Percentiles rank a stretch among this genome's conserved stretches.
Evolutionary conservation across 2,888 invertebrate genomes (phyloP).

Genomic region (Deilephila porcellus): DNA sequence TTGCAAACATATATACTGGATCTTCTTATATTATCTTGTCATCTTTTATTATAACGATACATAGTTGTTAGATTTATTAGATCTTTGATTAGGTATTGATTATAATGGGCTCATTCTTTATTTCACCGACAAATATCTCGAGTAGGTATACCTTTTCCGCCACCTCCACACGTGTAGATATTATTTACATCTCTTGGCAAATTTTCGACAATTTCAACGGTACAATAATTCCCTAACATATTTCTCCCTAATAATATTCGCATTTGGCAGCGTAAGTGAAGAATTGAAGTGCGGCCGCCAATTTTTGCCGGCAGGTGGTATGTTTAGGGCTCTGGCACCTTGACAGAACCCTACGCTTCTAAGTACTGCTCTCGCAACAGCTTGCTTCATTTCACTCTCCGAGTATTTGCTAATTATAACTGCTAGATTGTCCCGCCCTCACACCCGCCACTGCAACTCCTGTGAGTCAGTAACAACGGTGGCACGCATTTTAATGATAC

Average conservation of each 20-base stretch:
- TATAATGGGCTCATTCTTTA: too few relatives aligned
- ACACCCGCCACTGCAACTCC: too few relatives aligned
- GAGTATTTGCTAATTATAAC: constrained; percentile 21
- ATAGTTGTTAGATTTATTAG: too few relatives aligned
- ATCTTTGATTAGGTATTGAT: too few relatives aligned
- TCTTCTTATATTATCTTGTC: too few relatives aligned
- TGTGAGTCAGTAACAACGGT: too few relatives aligned
- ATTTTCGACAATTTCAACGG: background rate
- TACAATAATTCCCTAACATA: background rate
- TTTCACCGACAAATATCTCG: too few relatives aligned
- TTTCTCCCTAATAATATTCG: constrained; percentile 4
- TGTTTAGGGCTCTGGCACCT: constrained; percentile 38
- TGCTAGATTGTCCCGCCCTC: too few relatives aligned
- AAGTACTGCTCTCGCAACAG: constrained; percentile 18
- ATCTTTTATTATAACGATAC: too few relatives aligned
- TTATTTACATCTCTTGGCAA: background rate
- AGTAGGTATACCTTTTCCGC: too few relatives aligned
- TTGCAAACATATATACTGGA: too few relatives aligned
- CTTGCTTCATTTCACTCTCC: constrained; percentile 13
- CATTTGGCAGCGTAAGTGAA: constrained; percentile 28
- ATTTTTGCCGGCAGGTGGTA: constrained; percentile 38
- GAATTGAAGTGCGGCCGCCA: constrained; percentile 27
- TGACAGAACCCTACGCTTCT: constrained; percentile 34
- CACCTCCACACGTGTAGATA: background rate
- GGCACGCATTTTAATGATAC: too few relatives aligned